phyloP scores from a whole-genome alignment of 1,140 invertebrate genomes.

The Caenorhabditis brenneri region DNA sequence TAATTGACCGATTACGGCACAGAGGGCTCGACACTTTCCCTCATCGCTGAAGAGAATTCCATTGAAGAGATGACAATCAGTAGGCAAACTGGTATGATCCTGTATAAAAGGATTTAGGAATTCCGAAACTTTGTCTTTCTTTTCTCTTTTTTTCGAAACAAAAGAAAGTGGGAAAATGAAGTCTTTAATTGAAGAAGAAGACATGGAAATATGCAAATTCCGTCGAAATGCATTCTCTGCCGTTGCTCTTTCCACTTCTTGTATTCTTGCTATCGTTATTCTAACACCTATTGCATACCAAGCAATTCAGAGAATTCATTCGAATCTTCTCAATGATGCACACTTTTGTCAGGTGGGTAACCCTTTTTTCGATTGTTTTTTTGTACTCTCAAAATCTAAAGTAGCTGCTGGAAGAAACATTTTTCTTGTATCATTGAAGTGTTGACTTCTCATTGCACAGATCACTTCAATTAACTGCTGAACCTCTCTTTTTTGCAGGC shows the following conservation, averaged over 20 bases:
- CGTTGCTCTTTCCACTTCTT: conserved; percentile 68
- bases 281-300: conserved; percentile 68
- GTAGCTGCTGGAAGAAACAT: too few relatives aligned
- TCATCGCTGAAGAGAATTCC: background rate
- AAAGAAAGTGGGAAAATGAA: conserved; percentile 10
- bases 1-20: background rate
- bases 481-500: conserved; percentile 53
- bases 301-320: conserved; percentile 67
- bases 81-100: background rate
- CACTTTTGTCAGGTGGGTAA: conserved; percentile 68
- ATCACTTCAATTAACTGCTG: background rate
- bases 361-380: background rate
- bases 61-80: background rate
- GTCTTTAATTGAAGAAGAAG: conserved; percentile 8
- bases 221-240: conserved; percentile 62
- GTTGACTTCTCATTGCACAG: background rate
- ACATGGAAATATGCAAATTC: background rate
- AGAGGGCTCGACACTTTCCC: conserved; percentile 8
- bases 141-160: background rate
- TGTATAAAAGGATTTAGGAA: background rate
- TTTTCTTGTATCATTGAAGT: too few relatives aligned
- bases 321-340: conserved; percentile 62
- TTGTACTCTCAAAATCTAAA: too few relatives aligned
- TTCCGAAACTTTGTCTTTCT: background rate
- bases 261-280: conserved; percentile 67